Conservation (phyloP, 2,888 invertebrate species). For the Cerceris rybyensis region DNA sequence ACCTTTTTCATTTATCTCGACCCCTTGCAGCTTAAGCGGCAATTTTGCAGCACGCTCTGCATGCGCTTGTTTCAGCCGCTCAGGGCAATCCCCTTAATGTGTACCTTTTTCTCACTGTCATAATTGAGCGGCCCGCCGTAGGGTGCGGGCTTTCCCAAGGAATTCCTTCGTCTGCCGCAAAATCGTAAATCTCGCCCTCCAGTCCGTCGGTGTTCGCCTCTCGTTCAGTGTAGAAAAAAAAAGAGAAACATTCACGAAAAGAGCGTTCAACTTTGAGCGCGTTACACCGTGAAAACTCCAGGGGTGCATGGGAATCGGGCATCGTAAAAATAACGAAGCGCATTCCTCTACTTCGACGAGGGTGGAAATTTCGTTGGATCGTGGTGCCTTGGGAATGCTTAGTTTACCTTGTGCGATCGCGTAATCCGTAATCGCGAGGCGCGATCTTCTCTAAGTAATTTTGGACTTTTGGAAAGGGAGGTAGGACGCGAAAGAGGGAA, state of each 20-base stretch:
- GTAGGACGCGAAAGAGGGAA: neutral
- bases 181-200: conserved; percentile 43
- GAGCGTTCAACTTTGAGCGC: no score
- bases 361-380: no score
- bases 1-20: conserved; percentile 66
- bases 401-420: no score
- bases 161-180: conserved; percentile 46
- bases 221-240: neutral
- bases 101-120: conserved; percentile 68
- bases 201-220: neutral
- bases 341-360: no score
- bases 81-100: conserved; percentile 65
- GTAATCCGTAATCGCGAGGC: neutral
- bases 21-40: conserved; percentile 62
- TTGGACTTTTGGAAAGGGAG: neutral
- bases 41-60: conserved; percentile 60
- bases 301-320: no score
- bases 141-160: conserved; percentile 33
- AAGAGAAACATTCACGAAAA: no score
- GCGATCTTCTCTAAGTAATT: conserved; percentile 13
- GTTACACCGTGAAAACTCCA: no score
- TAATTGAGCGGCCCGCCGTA: conserved; percentile 57
- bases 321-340: no score
- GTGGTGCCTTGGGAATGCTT: no score
- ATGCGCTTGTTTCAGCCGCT: conserved; percentile 53